Evolutionary conservation across 1,140 invertebrate genomes (phyloP).

Genomic region (Euwallacea fornicatus): DNA sequence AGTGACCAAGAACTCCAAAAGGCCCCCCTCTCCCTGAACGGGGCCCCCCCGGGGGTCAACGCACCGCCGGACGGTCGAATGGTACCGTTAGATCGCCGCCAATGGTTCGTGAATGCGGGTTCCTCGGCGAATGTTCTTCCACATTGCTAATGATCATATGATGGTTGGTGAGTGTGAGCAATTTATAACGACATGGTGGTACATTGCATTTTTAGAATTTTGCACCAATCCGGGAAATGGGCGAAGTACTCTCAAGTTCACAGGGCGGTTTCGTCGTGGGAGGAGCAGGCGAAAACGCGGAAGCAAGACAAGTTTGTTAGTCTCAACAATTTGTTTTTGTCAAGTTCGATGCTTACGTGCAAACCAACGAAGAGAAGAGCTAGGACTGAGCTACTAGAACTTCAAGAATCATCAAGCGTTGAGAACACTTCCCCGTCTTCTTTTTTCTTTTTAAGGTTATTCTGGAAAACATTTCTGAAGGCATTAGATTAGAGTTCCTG

Average conservation of each 20-base stretch:
- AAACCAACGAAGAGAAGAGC: background rate
- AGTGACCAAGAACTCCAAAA: constrained; percentile 42
- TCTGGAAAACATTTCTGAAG: too few species aligned
- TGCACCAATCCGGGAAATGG: constrained; percentile 4
- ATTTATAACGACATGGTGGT: constrained; percentile 5
- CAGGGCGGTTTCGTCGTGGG: constrained; percentile 20
- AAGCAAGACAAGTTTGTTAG: constrained; percentile 11
- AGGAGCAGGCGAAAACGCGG: constrained; percentile 16
- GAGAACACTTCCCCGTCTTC: too few species aligned
- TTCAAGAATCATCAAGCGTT: too few species aligned
- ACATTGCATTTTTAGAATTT: background rate
- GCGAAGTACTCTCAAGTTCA: background rate
- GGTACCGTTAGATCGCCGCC: constrained; percentile 32
- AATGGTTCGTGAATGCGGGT: constrained; percentile 15
- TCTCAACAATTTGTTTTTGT: constrained; percentile 1
- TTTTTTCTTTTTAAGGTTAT: too few species aligned
- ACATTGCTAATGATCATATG: constrained; percentile 1
- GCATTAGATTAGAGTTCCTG: too few species aligned
- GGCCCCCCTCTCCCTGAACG: constrained; percentile 10
- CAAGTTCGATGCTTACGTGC: background rate
- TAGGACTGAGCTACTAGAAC: too few species aligned
- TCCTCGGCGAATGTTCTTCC: constrained; percentile 13
- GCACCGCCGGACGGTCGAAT: constrained; percentile 30
- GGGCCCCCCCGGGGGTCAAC: constrained; percentile 23
- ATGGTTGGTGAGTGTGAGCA: background rate